Percentiles rank a stretch among this genome's conserved stretches.
These are phyloP conservation scores for Orchesella cincta DNA, from an alignment of 1,140 invertebrate genomes.

Conservation along the genomic window DNA sequence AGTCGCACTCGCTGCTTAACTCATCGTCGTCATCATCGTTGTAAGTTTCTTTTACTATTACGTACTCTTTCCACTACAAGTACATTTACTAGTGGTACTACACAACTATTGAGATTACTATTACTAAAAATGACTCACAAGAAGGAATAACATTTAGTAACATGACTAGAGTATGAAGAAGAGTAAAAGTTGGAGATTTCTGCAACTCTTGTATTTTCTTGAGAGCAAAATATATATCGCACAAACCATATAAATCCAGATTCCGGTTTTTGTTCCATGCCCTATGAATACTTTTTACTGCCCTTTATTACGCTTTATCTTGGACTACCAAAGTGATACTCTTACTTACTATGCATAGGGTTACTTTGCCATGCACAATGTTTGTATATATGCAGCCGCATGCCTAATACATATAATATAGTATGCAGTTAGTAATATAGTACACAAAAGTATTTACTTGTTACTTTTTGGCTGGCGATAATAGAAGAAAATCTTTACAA, in stretches of 20 bases:
- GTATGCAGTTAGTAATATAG: too few relatives aligned
- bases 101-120: slow-evolving; percentile 18
- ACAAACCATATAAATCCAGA: slow-evolving; percentile 8
- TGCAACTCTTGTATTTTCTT: not conserved
- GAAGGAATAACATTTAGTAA: not conserved
- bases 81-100: not conserved
- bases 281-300: not conserved
- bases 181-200: slow-evolving; percentile 21
- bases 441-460: not conserved
- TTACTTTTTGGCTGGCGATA: not conserved
- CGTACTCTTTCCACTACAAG: not conserved
- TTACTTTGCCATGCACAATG: not conserved
- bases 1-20: not conserved
- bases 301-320: too few relatives aligned
- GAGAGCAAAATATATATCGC: not conserved
- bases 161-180: not conserved
- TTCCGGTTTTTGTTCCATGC: too few relatives aligned
- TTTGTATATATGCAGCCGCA: too few relatives aligned
- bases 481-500: too few relatives aligned
- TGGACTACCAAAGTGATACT: too few relatives aligned
- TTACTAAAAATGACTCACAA: slow-evolving; percentile 25
- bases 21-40: slow-evolving; percentile 15
- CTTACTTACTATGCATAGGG: not conserved
- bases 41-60: slow-evolving; percentile 11
- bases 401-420: too few relatives aligned